Percentiles rank a stretch among this genome's conserved stretches.
These are phyloP conservation scores for Lepidocolaptes lacrymiger DNA, from an alignment of 2,797 vertebrate species.

Conservation along the genomic window DNA sequence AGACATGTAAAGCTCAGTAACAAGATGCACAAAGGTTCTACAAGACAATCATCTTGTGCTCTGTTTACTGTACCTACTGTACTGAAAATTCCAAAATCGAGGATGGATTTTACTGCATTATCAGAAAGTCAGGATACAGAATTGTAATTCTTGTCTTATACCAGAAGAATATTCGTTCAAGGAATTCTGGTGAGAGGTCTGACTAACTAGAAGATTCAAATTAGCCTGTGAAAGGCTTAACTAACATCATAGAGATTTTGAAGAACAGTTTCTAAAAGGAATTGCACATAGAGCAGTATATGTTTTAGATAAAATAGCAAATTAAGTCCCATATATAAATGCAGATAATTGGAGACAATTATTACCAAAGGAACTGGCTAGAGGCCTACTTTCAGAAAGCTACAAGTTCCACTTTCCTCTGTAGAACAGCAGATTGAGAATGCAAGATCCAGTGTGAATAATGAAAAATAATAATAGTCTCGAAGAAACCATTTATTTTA, in stretches of 20 bases:
- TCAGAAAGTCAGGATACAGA: neutral
- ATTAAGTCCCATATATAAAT: neutral
- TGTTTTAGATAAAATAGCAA: neutral
- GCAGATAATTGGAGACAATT: neutral
- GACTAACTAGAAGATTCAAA: neutral
- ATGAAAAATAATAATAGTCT: neutral
- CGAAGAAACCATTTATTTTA: neutral
- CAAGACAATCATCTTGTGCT: rapidly evolving
- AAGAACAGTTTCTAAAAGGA: neutral
- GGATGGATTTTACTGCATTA: neutral
- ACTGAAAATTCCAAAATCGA: neutral
- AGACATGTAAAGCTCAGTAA: neutral
- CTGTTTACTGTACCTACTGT: neutral
- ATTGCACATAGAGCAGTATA: neutral
- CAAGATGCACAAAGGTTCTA: neutral
- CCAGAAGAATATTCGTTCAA: neutral
- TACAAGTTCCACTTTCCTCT: neutral
- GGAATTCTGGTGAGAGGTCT: neutral
- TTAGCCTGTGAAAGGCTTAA: neutral
- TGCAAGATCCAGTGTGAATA: neutral
- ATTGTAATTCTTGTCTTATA: neutral
- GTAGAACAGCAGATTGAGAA: neutral
- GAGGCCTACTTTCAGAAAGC: neutral
- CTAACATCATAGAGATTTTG: neutral
- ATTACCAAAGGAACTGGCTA: neutral